A percentile compares a stretch with the other conserved stretches of the same genome.
These are phyloP conservation scores for Amphiprion clarkii DNA, from an alignment of 2,797 vertebrate genomes.

Conservation along the genomic window DNA sequence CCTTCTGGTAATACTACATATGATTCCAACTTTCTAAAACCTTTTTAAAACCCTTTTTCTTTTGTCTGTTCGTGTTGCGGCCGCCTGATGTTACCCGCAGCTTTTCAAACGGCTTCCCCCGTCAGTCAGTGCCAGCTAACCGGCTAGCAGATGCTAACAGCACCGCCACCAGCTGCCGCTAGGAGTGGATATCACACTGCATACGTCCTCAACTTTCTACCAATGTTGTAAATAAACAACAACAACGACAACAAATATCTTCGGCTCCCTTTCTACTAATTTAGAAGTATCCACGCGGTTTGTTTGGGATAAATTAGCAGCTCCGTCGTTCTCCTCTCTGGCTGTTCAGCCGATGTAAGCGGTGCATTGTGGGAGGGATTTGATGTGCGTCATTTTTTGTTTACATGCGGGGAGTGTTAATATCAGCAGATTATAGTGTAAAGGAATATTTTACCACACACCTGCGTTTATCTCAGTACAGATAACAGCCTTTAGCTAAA, in stretches of 20 bases:
- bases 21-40: background rate
- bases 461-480: background rate
- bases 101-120: slow-evolving; percentile 19
- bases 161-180: slow-evolving; percentile 44
- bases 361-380: slow-evolving; percentile 73
- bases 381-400: slow-evolving; percentile 75
- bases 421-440: background rate
- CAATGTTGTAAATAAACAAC: background rate
- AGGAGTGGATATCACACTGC: slow-evolving; percentile 22
- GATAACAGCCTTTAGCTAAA: too few relatives aligned
- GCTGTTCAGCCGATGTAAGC: slow-evolving; percentile 34
- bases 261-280: rapidly evolving
- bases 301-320: background rate
- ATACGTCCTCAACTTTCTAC: background rate
- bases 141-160: slow-evolving; percentile 60
- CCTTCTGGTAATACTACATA: rapidly evolving
- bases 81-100: slow-evolving; percentile 32
- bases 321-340: slow-evolving; percentile 28
- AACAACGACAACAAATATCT: background rate
- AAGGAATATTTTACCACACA: background rate
- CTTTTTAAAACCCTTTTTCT: background rate
- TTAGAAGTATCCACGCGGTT: rapidly evolving
- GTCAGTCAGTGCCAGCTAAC: slow-evolving; percentile 46
- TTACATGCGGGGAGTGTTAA: slow-evolving; percentile 49
- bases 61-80: slow-evolving; percentile 14